Conservation (phyloP, 1,140 invertebrate genomes). For the Frieseomelitta varia region DNA sequence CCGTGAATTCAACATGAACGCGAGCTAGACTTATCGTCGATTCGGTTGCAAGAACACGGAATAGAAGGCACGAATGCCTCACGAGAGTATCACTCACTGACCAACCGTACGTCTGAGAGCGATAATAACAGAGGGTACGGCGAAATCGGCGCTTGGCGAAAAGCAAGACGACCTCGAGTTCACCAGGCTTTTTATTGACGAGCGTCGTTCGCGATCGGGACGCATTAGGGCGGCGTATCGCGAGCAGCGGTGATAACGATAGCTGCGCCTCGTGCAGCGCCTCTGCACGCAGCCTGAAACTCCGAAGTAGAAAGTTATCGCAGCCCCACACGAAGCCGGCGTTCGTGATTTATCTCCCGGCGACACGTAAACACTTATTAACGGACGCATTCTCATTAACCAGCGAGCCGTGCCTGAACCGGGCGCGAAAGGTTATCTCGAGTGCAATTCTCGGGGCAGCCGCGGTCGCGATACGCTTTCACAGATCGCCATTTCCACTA, state of each 20-base stretch:
- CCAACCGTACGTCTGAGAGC: neutral
- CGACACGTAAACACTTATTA: conserved; percentile 77
- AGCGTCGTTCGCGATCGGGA: conserved; percentile 32
- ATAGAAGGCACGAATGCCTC: no score
- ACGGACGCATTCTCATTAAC: conserved; percentile 69
- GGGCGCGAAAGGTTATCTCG: conserved; percentile 55
- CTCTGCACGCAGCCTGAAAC: conserved; percentile 63
- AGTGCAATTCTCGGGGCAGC: conserved; percentile 49
- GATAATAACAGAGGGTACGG: neutral
- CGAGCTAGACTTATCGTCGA: no score
- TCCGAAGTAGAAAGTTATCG: conserved; percentile 66
- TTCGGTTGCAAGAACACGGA: neutral
- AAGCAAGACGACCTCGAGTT: conserved; percentile 5
- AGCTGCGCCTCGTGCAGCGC: conserved; percentile 55
- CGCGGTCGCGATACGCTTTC: conserved; percentile 8
- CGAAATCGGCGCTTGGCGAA: neutral
- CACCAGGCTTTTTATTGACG: conserved; percentile 30
- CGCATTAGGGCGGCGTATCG: conserved; percentile 66
- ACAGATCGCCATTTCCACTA: neutral
- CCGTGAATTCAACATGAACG: no score
- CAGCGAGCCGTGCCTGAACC: conserved; percentile 65
- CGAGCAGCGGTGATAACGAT: conserved; percentile 50
- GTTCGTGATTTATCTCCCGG: conserved; percentile 74
- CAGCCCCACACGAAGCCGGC: conserved; percentile 74
- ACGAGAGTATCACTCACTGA: neutral